Evolutionary conservation across 2,888 invertebrate species (phyloP).

Genomic region (Polyommatus iphigenia): DNA sequence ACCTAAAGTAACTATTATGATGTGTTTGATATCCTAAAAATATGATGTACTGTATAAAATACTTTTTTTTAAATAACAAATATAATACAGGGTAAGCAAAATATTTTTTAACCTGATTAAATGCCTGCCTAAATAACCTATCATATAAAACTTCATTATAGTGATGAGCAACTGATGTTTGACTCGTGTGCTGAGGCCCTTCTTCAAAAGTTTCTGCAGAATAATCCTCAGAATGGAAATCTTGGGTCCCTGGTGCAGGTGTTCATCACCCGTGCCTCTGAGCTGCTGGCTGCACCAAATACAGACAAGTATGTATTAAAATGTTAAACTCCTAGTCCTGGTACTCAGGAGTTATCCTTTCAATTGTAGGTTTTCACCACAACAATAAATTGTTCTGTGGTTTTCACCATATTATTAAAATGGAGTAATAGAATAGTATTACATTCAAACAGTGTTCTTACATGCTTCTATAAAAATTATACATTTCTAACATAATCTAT

Average conservation of each 20-base stretch:
- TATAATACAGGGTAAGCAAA: no score
- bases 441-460: neutral
- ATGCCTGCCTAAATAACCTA: no score
- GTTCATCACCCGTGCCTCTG: slow-evolving; percentile 89
- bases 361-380: no score
- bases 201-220: slow-evolving; percentile 88
- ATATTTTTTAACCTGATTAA: no score
- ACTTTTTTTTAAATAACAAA: no score
- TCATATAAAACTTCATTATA: slow-evolving; percentile 54
- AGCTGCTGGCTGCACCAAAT: slow-evolving; percentile 91
- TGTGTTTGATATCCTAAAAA: no score
- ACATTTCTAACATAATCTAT: no score
- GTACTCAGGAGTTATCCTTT: no score
- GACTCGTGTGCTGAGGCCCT: slow-evolving; percentile 89
- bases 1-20: no score
- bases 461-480: no score
- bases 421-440: neutral
- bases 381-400: no score
- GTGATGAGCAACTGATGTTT: slow-evolving; percentile 89
- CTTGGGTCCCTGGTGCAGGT: slow-evolving; percentile 92
- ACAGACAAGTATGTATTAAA: slow-evolving; percentile 88
- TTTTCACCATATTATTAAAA: neutral
- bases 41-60: no score
- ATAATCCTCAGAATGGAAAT: slow-evolving; percentile 94
- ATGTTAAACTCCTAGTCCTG: neutral